A percentile compares a stretch with the other conserved stretches of the same genome.
Evolutionary conservation across 1,140 invertebrate species (phyloP).

Genomic region (Sinella curviseta): DNA sequence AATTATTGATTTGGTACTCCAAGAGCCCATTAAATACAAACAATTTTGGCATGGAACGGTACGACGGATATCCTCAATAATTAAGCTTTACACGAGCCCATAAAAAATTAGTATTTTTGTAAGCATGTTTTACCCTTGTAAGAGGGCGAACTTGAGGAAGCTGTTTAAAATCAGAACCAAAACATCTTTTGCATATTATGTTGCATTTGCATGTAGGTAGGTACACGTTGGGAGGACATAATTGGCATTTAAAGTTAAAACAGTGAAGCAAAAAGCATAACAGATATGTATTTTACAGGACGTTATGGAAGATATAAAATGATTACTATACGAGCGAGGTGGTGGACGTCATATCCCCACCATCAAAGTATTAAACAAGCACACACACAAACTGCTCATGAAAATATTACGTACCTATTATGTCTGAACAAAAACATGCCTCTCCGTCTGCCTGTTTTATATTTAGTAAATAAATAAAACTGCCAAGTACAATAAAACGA

Average conservation of each 20-base stretch:
- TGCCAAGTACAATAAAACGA: not conserved
- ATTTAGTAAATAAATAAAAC: not conserved
- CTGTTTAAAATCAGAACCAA: not conserved
- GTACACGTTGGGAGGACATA: not conserved
- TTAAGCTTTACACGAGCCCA: no score
- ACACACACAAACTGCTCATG: no score
- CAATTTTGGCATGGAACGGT: not conserved
- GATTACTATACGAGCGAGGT: no score
- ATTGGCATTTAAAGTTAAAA: no score
- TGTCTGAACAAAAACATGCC: no score
- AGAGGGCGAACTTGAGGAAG: slow-evolving; percentile 9
- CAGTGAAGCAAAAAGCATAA: not conserved
- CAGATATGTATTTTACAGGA: not conserved
- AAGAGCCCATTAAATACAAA: not conserved
- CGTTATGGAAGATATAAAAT: not conserved
- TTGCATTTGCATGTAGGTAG: not conserved
- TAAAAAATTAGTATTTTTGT: no score
- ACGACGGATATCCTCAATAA: slow-evolving; percentile 19
- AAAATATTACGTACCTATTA: no score
- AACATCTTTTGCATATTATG: not conserved
- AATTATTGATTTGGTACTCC: no score
- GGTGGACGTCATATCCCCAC: no score
- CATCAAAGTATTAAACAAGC: no score
- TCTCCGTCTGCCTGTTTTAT: no score
- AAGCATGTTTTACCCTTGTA: not conserved